Evolutionary conservation across 2,113 vertebrate genomes (phyloP).

Genomic region (Tragelaphus buxtoni): DNA sequence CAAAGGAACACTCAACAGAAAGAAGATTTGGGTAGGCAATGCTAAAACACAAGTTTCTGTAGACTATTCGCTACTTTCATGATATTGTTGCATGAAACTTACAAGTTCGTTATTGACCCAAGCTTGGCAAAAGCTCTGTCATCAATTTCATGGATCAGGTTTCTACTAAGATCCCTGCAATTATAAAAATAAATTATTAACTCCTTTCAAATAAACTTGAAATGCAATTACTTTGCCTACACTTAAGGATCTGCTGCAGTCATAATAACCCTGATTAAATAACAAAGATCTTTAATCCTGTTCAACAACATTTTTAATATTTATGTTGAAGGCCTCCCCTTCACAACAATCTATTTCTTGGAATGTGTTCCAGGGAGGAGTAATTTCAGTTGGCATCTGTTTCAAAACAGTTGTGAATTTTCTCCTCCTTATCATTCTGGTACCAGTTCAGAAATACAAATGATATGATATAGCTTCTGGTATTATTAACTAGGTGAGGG

Average conservation of each 20-base stretch:
- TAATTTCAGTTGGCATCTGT: not conserved
- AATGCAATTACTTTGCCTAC: conserved; percentile 27
- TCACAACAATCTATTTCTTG: not conserved
- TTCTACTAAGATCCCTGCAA: conserved; percentile 95
- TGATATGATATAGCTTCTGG: conserved; percentile 37
- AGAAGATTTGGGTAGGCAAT: not conserved
- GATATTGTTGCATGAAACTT: conserved; percentile 78
- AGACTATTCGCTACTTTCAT: not conserved
- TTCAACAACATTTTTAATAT: not conserved
- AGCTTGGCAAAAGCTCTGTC: conserved; percentile 89
- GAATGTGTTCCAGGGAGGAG: not conserved
- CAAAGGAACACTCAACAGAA: not conserved
- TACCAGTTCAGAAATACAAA: conserved; percentile 48
- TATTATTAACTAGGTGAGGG: conserved; percentile 20
- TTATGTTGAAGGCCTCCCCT: not conserved
- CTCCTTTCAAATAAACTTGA: conserved; percentile 27
- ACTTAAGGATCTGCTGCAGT: not conserved
- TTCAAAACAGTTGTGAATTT: conserved; percentile 55
- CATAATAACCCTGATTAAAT: not conserved
- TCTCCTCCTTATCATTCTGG: conserved; percentile 57
- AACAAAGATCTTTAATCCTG: not conserved
- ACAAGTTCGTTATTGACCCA: conserved; percentile 91
- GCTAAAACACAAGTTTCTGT: not conserved
- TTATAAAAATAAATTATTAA: conserved; percentile 43
- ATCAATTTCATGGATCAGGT: conserved; percentile 89